Conservation (phyloP, 2,113 vertebrate species). For the Amphiprion ocellaris region DNA sequence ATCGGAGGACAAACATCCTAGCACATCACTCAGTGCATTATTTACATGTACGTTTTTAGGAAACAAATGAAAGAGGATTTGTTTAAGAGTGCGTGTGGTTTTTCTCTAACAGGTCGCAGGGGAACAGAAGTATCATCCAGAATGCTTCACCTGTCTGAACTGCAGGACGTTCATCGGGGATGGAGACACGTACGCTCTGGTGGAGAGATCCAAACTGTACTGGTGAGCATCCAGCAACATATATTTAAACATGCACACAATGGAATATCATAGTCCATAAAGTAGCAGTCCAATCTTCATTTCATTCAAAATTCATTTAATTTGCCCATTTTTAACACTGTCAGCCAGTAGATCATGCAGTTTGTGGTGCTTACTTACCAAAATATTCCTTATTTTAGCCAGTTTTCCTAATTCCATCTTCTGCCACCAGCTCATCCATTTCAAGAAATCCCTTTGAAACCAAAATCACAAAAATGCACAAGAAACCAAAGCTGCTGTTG, state of each 20-base stretch:
- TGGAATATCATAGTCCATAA: neutral
- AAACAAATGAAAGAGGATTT: neutral
- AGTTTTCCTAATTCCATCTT: conserved; percentile 21
- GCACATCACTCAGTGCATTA: neutral
- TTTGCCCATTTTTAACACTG: neutral
- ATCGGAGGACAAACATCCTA: conserved; percentile 1
- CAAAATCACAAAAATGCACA: neutral
- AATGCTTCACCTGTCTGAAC: conserved; percentile 96
- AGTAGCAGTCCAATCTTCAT: too few species aligned
- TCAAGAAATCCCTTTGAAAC: conserved; percentile 34
- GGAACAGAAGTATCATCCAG: conserved; percentile 98
- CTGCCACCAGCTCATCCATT: conserved; percentile 21
- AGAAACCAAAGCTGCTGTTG: conserved; percentile 20
- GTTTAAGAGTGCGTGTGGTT: neutral
- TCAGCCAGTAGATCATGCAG: neutral
- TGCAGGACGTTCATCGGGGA: conserved; percentile 94
- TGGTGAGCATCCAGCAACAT: conserved; percentile 85
- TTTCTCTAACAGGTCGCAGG: conserved; percentile 89
- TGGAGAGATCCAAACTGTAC: conserved; percentile 98
- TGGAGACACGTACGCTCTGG: conserved; percentile 96
- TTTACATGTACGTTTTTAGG: neutral
- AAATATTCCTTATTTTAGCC: conserved; percentile 10
- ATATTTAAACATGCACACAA: neutral
- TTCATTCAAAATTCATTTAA: too few species aligned
- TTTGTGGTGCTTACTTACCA: neutral